phyloP scores from a whole-genome alignment of 1,140 invertebrate species.

The Ooceraea biroi region DNA sequence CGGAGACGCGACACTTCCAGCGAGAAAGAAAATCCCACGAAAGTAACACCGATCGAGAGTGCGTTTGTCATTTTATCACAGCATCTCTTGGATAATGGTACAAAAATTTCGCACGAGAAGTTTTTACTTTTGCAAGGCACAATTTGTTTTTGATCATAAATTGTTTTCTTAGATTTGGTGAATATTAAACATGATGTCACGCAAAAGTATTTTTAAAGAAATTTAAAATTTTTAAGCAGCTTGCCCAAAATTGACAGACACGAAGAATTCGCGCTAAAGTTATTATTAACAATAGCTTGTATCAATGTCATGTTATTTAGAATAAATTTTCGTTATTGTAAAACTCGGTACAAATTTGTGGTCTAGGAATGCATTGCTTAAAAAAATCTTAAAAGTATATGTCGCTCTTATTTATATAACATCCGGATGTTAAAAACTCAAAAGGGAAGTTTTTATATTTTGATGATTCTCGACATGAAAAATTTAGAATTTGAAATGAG shows the following conservation, averaged over 20 bases:
- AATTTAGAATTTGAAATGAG: background rate
- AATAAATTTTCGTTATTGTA: too few relatives aligned
- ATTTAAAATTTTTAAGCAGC: too few relatives aligned
- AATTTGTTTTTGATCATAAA: background rate
- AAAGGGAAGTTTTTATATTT: background rate
- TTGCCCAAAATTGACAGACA: background rate
- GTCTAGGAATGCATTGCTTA: background rate
- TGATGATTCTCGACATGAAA: background rate
- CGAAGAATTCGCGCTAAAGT: background rate
- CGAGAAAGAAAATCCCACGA: conserved; percentile 27
- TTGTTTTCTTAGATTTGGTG: background rate
- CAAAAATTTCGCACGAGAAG: background rate
- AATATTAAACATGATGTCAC: background rate
- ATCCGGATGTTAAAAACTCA: background rate
- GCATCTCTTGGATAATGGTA: background rate
- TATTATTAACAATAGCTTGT: background rate
- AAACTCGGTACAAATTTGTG: too few relatives aligned
- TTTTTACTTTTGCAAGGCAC: background rate
- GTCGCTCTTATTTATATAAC: background rate
- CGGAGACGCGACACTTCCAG: background rate
- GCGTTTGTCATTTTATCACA: background rate
- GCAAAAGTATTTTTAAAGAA: background rate
- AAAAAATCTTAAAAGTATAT: background rate
- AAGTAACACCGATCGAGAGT: conserved; percentile 27
- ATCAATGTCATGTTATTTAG: too few relatives aligned